These are phyloP conservation scores for Fukomys damarensis DNA, from an alignment of 2,113 vertebrate species.

Conservation along the genomic window DNA sequence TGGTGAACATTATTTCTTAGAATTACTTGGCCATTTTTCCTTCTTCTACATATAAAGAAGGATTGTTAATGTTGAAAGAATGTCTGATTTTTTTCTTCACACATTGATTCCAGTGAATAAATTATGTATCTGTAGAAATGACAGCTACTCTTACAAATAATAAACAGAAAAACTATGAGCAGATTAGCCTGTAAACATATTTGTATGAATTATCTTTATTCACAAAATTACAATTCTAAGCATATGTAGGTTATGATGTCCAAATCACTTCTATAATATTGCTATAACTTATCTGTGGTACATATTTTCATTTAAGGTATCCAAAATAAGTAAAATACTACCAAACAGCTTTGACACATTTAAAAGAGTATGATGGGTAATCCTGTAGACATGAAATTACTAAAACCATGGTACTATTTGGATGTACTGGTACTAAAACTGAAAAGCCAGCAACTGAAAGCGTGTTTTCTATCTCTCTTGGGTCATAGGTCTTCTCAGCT, in stretches of 20 bases:
- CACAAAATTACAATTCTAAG: not conserved
- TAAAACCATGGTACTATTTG: not conserved
- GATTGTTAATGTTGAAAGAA: not conserved
- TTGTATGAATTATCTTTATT: slow-evolving; percentile 8
- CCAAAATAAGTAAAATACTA: not conserved
- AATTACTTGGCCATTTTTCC: not conserved
- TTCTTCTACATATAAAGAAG: not conserved
- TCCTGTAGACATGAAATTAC: not conserved
- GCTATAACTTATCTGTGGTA: slow-evolving; percentile 1
- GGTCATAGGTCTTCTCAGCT: not conserved
- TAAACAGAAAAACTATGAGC: not conserved
- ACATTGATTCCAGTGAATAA: not conserved
- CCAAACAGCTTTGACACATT: not conserved
- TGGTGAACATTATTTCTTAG: not conserved
- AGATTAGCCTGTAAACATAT: not conserved
- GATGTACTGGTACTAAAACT: not conserved
- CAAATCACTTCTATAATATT: not conserved
- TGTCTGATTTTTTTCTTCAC: not conserved
- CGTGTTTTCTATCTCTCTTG: not conserved
- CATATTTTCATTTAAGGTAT: not conserved
- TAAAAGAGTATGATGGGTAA: not conserved
- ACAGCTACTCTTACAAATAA: not conserved
- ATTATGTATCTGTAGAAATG: not conserved
- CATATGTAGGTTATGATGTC: not conserved
- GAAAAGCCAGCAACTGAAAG: not conserved